These are phyloP conservation scores for Rhogogaster chlorosoma DNA, from an alignment of 2,888 invertebrate genomes.

Conservation along the genomic window DNA sequence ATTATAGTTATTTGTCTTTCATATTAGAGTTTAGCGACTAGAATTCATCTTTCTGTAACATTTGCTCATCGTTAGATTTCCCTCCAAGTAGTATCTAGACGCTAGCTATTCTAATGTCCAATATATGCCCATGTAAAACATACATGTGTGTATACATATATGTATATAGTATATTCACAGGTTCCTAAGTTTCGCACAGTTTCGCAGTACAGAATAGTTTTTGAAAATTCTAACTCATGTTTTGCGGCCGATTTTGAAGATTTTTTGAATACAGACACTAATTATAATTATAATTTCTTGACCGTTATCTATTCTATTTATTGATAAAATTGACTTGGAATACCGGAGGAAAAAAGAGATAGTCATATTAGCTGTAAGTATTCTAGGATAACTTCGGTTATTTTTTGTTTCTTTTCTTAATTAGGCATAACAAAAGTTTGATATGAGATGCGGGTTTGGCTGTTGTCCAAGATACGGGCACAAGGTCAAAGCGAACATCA, in stretches of 20 bases:
- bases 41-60: not conserved
- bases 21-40: not conserved
- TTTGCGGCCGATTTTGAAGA: not conserved
- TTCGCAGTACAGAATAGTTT: not conserved
- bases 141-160: not conserved
- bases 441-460: slow-evolving; percentile 26
- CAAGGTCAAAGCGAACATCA: slow-evolving; percentile 25
- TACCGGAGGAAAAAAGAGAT: not conserved
- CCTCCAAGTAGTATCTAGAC: not conserved
- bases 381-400: not conserved
- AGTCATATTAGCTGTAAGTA: not conserved
- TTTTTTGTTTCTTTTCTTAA: slow-evolving; percentile 1
- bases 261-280: not conserved
- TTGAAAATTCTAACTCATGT: too few relatives aligned
- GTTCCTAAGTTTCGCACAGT: not conserved
- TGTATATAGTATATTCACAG: not conserved
- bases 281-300: not conserved
- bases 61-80: not conserved
- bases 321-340: not conserved
- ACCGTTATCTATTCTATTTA: not conserved
- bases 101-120: not conserved
- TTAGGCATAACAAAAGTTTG: slow-evolving; percentile 7
- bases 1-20: not conserved
- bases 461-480: slow-evolving; percentile 15
- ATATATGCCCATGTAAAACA: not conserved